Conservation (phyloP, 2,888 invertebrate species). For the Drosophila emarginata region DNA sequence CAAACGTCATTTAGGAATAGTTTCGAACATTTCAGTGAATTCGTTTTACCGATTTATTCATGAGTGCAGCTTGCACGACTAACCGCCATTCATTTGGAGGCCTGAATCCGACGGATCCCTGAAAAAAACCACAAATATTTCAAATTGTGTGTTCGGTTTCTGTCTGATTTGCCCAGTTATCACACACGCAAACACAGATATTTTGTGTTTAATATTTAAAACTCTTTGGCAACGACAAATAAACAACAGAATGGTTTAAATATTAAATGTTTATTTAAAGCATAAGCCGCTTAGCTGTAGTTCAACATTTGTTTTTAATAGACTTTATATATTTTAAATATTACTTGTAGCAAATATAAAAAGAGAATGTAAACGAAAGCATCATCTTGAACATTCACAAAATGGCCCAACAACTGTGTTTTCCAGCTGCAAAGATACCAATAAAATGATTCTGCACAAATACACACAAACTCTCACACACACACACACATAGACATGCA, state of each 20-base stretch:
- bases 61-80: constrained; percentile 4
- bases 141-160: constrained; percentile 27
- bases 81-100: constrained; percentile 43
- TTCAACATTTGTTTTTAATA: neutral
- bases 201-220: neutral
- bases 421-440: neutral
- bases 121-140: constrained; percentile 42
- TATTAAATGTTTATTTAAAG: neutral
- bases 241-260: constrained; percentile 2
- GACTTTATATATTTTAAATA: neutral
- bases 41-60: constrained; percentile 1
- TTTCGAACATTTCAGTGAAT: neutral
- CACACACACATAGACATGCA: constrained; percentile 1
- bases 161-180: constrained; percentile 46
- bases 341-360: neutral
- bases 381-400: constrained; percentile 34
- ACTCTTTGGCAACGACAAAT: neutral
- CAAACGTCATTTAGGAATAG: constrained; percentile 8
- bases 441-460: constrained; percentile 1
- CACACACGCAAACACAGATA: constrained; percentile 4
- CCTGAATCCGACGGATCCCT: neutral
- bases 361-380: neutral
- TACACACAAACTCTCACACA: constrained; percentile 21
- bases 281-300: neutral
- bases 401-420: constrained; percentile 11